These are phyloP conservation scores for Peromyscus californicus DNA, from an alignment of 2,113 vertebrate species.

Conservation along the genomic window DNA sequence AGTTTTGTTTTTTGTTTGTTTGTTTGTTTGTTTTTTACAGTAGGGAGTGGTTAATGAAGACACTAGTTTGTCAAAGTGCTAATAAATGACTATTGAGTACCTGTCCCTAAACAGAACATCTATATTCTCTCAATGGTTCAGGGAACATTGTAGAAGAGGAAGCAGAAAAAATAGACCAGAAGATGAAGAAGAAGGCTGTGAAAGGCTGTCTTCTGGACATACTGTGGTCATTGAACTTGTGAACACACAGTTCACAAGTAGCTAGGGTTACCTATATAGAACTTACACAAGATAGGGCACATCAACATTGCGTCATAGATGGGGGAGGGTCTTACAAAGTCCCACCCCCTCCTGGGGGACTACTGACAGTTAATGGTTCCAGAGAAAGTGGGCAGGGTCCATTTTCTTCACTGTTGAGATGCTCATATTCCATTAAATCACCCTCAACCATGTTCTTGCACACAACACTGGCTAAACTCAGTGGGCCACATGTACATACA, in stretches of 20 bases:
- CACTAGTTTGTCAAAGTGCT: background rate
- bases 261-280: background rate
- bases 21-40: background rate
- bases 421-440: background rate
- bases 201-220: background rate
- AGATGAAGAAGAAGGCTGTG: background rate
- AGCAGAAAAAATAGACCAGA: background rate
- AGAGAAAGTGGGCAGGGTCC: background rate
- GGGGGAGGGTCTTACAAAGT: background rate
- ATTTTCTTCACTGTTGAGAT: background rate
- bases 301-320: background rate
- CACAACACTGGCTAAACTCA: background rate
- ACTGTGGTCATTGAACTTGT: background rate
- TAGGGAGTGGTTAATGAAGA: background rate
- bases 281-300: background rate
- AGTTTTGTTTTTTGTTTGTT: background rate
- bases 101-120: background rate
- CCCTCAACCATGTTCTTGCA: background rate
- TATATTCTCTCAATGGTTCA: background rate
- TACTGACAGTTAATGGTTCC: background rate
- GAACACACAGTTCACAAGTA: background rate
- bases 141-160: background rate
- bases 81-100: background rate
- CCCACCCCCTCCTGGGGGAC: background rate
- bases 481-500: background rate